These are phyloP conservation scores for Belgica antarctica DNA, from an alignment of 2,888 invertebrate genomes.

Conservation along the genomic window DNA sequence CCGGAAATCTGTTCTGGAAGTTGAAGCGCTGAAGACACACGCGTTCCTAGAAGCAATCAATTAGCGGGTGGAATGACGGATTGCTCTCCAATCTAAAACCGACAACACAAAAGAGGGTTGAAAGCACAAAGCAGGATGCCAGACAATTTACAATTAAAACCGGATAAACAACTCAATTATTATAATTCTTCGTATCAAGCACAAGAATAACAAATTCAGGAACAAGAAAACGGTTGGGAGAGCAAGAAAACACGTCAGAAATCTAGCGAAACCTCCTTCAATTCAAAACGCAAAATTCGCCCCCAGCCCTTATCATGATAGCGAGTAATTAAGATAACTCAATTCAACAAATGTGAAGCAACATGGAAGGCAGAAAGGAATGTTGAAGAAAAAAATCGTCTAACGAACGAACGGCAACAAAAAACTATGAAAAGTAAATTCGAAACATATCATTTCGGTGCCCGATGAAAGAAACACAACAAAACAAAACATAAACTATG, in stretches of 20 bases:
- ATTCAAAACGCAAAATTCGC: not conserved
- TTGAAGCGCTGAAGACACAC: no score
- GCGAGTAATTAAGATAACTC: not conserved
- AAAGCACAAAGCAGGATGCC: not conserved
- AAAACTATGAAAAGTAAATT: constrained; percentile 47
- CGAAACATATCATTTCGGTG: constrained; percentile 57
- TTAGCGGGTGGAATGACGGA: not conserved
- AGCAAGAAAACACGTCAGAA: not conserved
- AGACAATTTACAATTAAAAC: not conserved
- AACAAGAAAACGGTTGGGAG: not conserved
- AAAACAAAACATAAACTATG: constrained; percentile 18
- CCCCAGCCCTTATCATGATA: not conserved
- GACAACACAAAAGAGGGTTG: not conserved
- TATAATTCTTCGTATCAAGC: not conserved
- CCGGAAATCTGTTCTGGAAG: no score
- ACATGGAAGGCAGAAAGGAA: not conserved
- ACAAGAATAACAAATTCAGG: constrained; percentile 2
- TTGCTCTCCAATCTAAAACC: not conserved
- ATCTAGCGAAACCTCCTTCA: not conserved
- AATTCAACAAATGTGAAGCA: not conserved
- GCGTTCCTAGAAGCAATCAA: not conserved
- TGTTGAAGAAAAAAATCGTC: constrained; percentile 1
- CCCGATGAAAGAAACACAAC: constrained; percentile 49
- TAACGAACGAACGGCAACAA: constrained; percentile 41
- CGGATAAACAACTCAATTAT: not conserved